Conservation (phyloP, 2,888 invertebrate species). For the Mythimna ferrago region DNA sequence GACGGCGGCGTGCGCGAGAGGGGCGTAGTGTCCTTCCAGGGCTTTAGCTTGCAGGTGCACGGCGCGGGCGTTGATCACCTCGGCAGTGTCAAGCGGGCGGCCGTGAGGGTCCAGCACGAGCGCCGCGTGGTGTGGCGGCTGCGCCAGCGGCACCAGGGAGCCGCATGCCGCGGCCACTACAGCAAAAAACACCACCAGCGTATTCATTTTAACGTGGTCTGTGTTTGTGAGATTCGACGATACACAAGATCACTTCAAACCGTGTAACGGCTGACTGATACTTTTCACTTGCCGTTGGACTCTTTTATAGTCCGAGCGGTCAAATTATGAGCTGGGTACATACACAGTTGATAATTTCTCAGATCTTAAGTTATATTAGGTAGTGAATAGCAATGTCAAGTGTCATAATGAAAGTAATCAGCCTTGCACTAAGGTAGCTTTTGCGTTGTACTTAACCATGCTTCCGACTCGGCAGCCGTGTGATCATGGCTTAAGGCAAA, state of each 20-base stretch:
- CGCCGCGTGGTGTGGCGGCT: constrained; percentile 85
- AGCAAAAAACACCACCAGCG: constrained; percentile 92
- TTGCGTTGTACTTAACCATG: constrained; percentile 68
- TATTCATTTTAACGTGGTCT: constrained; percentile 78
- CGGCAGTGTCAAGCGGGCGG: constrained; percentile 88
- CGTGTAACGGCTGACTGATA: constrained; percentile 76
- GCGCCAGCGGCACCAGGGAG: constrained; percentile 85
- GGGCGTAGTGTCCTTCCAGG: constrained; percentile 80
- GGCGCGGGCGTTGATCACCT: constrained; percentile 87
- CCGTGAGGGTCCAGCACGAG: constrained; percentile 86
- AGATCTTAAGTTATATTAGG: constrained; percentile 68
- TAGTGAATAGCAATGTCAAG: constrained; percentile 84
- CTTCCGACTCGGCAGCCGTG: constrained; percentile 67
- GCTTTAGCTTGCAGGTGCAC: constrained; percentile 88
- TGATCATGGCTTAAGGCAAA: constrained; percentile 29
- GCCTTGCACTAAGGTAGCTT: constrained; percentile 78
- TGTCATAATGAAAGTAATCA: constrained; percentile 83
- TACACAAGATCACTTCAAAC: constrained; percentile 84
- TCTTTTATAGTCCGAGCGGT: constrained; percentile 81
- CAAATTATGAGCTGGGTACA: constrained; percentile 66
- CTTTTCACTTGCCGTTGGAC: constrained; percentile 68
- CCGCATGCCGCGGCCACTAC: constrained; percentile 91
- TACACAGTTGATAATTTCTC: constrained; percentile 68
- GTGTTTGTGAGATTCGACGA: constrained; percentile 73
- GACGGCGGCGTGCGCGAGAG: constrained; percentile 69